Evolutionary conservation across 1,140 invertebrate species (phyloP), one percentile per base, ranked within the genome.

Genomic region (Drosophila burlai): DNA sequence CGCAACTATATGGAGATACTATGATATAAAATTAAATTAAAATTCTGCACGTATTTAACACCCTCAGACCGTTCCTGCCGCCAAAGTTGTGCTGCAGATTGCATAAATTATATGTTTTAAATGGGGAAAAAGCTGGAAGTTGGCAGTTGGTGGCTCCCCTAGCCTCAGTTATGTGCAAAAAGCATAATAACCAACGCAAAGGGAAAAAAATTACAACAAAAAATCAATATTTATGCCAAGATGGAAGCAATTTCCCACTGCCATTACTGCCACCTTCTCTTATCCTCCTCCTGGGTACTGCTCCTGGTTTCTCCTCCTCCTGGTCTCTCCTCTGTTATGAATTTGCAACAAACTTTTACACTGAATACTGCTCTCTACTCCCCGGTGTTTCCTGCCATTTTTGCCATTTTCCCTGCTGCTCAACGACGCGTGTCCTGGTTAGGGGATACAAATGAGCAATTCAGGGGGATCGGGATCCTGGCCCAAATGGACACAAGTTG

Each of bases 191-290:
- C 40, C 31, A 63, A 65, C 29, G 38, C 38, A 67, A 49, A 40
- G 29, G 10, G 13, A 5, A 21, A 24, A 26, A 47, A 24, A 24
- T 24, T 21, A 18, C 52, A 18, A 45, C 43, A n/a, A 50, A 73
- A 74, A 74, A 74, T 74, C 55, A 74, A 74, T 74, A 74, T 73
- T 73, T 61, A 73, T 74, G 55, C 55, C 68, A 73, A 74, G 65
- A 59, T 58, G 69, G 65, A 29, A 71, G 40, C 45, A 38, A 69
- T 58, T 72, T 45, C 21, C 67, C 54, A 36, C 50, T 43, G 24
- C 45, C 46, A 43, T 31, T 67, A 2, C 13, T 10, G 47, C 29
- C 65, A 21, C 59, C 59, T 64, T 47, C 26, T 49, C 47, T 2
- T 8, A 40, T 45, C 18, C 47, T n/a, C 2, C 52, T 45, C 18